These are phyloP conservation scores for Speoplatyrhinus poulsoni DNA, from an alignment of 2,113 vertebrate genomes.

Conservation along the genomic window DNA sequence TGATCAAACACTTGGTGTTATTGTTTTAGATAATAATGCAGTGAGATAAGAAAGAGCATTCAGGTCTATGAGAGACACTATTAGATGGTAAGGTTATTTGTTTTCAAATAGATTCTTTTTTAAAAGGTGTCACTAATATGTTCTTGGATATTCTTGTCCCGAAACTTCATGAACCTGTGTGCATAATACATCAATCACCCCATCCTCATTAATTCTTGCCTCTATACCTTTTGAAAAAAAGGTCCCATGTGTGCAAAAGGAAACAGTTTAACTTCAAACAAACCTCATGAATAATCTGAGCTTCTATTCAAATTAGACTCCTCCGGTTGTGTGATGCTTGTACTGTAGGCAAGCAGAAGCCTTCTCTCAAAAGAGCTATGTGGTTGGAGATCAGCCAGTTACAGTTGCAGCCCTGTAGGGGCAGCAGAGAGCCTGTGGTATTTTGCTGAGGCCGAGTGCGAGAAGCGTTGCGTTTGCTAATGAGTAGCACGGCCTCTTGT, in stretches of 20 bases:
- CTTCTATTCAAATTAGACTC: constrained; percentile 70
- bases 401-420: neutral
- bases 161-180: constrained; percentile 53
- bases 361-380: constrained; percentile 29
- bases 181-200: constrained; percentile 70
- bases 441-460: neutral
- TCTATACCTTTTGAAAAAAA: constrained; percentile 76
- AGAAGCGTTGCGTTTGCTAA: neutral
- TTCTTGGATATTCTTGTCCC: constrained; percentile 52
- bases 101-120: constrained; percentile 27
- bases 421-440: neutral
- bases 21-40: constrained; percentile 17
- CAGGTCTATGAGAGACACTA: constrained; percentile 25
- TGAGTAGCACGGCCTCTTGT: neutral
- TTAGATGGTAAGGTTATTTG: constrained; percentile 6
- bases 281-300: constrained; percentile 77
- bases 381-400: constrained; percentile 10
- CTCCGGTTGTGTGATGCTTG: constrained; percentile 66
- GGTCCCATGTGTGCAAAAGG: constrained; percentile 71
- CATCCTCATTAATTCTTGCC: constrained; percentile 68
- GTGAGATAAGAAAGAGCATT: constrained; percentile 14
- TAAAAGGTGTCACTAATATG: constrained; percentile 29
- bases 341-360: constrained; percentile 54
- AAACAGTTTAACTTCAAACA: constrained; percentile 80
- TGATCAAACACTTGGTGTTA: neutral